These are phyloP conservation scores for Drosophila mimica DNA, from an alignment of 2,888 invertebrate genomes.

Conservation along the genomic window DNA sequence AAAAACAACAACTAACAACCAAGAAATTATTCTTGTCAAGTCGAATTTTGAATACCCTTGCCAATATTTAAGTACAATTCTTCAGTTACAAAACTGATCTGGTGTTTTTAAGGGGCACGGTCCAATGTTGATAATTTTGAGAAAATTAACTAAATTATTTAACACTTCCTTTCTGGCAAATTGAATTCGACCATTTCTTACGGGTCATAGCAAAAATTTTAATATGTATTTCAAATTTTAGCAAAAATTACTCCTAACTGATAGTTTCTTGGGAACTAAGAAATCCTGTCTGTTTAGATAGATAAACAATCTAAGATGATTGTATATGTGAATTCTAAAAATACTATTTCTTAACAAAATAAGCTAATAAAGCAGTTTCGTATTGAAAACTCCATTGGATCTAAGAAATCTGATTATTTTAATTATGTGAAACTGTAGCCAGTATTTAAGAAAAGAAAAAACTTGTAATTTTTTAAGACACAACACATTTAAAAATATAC, in stretches of 20 bases:
- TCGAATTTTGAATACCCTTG: background rate
- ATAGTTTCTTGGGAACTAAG: background rate
- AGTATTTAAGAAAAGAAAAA: background rate
- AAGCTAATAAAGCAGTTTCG: too few species aligned
- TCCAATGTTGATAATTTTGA: background rate
- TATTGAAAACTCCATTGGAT: too few species aligned
- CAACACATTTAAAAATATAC: background rate
- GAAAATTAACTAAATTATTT: background rate
- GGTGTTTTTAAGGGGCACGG: background rate
- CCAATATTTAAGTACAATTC: background rate
- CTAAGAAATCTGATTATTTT: too few species aligned
- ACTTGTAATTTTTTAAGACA: too few species aligned
- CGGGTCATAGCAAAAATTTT: too few species aligned
- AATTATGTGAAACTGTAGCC: too few species aligned
- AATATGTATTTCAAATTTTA: too few species aligned
- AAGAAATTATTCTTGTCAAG: background rate
- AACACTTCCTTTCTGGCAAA: background rate
- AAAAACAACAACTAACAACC: slow-evolving; percentile 4
- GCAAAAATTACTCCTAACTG: too few species aligned
- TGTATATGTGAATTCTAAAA: background rate
- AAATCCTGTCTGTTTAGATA: background rate
- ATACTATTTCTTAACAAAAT: background rate
- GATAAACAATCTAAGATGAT: background rate
- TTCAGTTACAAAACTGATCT: background rate
- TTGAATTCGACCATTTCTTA: too few species aligned